Conservation (phyloP, 2,113 vertebrate genomes). For the Boulengeromyrus knoepffleri region DNA sequence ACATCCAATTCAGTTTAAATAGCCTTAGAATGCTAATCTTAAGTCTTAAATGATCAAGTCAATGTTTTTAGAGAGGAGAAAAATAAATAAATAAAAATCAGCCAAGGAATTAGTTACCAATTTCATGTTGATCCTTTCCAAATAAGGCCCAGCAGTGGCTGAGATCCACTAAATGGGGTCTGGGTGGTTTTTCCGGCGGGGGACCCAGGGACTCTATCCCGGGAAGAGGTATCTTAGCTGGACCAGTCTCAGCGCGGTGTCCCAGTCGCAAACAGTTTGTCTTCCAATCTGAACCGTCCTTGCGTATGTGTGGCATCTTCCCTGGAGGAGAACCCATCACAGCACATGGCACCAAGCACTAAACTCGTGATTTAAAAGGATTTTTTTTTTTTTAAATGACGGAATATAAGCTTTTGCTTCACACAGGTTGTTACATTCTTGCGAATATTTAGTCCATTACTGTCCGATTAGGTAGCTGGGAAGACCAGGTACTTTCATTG, state of each 20-base stretch:
- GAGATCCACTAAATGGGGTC: constrained; percentile 44
- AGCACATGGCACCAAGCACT: neutral
- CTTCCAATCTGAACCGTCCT: constrained; percentile 17
- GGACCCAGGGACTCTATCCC: constrained; percentile 39
- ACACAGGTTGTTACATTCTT: neutral
- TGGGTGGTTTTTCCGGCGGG: constrained; percentile 60
- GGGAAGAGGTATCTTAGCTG: constrained; percentile 53
- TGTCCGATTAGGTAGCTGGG: neutral
- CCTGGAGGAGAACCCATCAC: neutral
- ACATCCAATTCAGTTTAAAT: neutral
- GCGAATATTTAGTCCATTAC: neutral
- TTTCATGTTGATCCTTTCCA: constrained; percentile 13
- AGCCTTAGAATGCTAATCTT: neutral
- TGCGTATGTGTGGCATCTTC: neutral
- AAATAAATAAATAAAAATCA: neutral
- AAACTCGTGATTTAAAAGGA: neutral
- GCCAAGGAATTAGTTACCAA: constrained; percentile 20
- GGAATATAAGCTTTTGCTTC: neutral
- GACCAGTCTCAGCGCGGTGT: constrained; percentile 35
- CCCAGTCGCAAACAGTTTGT: neutral
- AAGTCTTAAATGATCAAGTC: neutral
- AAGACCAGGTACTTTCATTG: neutral
- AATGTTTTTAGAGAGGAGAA: neutral
- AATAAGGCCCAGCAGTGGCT: constrained; percentile 26
- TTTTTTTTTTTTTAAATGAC: no score